Evolutionary conservation across 2,888 invertebrate species (phyloP), one percentile per base, ranked within the genome.

Genomic region (Heteromyza rotundicornis): DNA sequence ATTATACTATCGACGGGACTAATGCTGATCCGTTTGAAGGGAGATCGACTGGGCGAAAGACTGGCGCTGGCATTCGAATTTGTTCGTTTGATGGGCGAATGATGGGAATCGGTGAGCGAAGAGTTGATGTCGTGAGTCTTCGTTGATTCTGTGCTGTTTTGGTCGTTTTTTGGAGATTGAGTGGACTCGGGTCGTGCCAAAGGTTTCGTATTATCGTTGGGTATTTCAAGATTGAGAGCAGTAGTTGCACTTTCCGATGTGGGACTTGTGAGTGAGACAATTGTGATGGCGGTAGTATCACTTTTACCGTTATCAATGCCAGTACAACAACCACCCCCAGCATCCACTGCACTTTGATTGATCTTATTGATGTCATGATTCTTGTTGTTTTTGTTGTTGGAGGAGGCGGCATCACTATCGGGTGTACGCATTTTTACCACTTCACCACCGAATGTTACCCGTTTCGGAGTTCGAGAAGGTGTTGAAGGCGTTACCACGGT

Each of bases 371-470:
- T 51, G 44, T 36, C 10, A 8, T 35, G 68, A 12, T 63, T 64
- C 8, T 14, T 56, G 19, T 64, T 51, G 32, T 69, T 67, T 36
- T 62, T 69, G 2, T 67, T 71, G 55, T 66, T 87, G 12, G 86
- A 85, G 1, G 74, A 72, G 53, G 86, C 85, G 24, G 89, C 89
- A 75, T 93, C 93, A 79, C 92, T 92, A 70, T 94, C 94, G 0
- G 94, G 94, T 14, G 94, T 94, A 65, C 94, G 85, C 81, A 94
- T 87, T 84, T 94, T 94, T 2, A 94, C 90, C 66, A 92, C 87
- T 83, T 94, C 94, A n/a, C 94, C 94, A 2, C 94, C 94, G 70
- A 94, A 94, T 54, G 92, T 89, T 8, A 94, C 94, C 73, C 92
- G 87, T 77, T 92, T 88, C 0, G 89, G 87, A 0, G 88, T 88